These are phyloP conservation scores for Nanorana parkeri DNA, from an alignment of 2,113 vertebrate species.

Conservation along the genomic window DNA sequence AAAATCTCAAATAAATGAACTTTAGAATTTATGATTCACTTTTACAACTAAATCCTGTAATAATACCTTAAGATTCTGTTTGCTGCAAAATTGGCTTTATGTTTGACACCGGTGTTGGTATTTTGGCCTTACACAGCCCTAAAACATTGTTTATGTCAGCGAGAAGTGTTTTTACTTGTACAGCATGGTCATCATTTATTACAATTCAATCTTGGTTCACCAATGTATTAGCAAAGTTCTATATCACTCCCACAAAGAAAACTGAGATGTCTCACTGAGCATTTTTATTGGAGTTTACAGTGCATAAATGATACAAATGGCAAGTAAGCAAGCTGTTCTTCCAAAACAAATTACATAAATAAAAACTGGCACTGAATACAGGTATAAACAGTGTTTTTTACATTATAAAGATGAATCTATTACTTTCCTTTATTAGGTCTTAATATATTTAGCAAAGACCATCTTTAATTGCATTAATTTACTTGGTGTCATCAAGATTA, in stretches of 20 bases:
- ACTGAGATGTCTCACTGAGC: slow-evolving; percentile 47
- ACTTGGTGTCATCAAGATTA: slow-evolving; percentile 42
- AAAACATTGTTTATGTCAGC: slow-evolving; percentile 13
- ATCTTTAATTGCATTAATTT: slow-evolving; percentile 40
- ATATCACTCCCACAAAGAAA: slow-evolving; percentile 27
- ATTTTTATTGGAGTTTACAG: slow-evolving; percentile 23
- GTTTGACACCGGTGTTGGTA: neutral
- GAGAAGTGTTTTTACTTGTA: slow-evolving; percentile 10
- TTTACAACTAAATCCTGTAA: neutral
- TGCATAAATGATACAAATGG: slow-evolving; percentile 36
- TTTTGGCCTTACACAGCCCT: slow-evolving; percentile 12
- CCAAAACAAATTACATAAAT: neutral
- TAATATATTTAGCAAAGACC: slow-evolving; percentile 39
- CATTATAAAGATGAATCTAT: slow-evolving; percentile 49
- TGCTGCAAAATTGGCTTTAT: neutral
- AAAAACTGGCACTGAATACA: slow-evolving; percentile 16
- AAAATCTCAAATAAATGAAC: slow-evolving; percentile 17
- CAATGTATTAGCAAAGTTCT: slow-evolving; percentile 35
- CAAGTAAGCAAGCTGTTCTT: slow-evolving; percentile 3
- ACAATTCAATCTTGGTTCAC: slow-evolving; percentile 36
- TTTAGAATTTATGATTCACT: neutral
- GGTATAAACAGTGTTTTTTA: slow-evolving; percentile 12
- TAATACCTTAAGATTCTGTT: neutral
- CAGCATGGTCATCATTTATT: slow-evolving; percentile 41
- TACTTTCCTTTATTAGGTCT: slow-evolving; percentile 8